A percentile compares a stretch with the other conserved stretches of the same genome.
Evolutionary conservation across 2,888 invertebrate genomes (phyloP).

Genomic region (Carcina quercana): DNA sequence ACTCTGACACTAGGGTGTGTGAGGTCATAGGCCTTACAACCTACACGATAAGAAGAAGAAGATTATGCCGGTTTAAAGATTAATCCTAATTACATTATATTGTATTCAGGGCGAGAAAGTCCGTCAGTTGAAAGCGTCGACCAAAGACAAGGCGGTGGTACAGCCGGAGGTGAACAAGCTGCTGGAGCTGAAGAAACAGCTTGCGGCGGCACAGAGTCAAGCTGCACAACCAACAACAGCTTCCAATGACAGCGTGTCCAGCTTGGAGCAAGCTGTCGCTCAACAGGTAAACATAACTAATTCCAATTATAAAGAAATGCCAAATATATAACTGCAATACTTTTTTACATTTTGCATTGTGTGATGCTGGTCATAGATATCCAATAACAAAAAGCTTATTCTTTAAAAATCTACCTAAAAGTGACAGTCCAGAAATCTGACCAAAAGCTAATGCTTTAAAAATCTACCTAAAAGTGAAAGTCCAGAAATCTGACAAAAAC

Average conservation of each 20-base stretch:
- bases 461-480: too few species aligned
- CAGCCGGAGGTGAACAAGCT: constrained; percentile 85
- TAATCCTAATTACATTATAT: neutral
- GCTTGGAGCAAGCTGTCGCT: constrained; percentile 74
- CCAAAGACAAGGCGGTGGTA: constrained; percentile 83
- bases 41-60: neutral
- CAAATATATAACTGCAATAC: too few species aligned
- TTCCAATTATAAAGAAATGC: too few species aligned
- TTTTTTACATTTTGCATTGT: too few species aligned
- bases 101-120: constrained; percentile 80
- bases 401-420: too few species aligned
- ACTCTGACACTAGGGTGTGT: neutral
- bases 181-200: constrained; percentile 82
- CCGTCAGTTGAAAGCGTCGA: constrained; percentile 82
- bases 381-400: too few species aligned
- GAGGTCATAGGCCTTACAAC: neutral
- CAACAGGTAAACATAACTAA: constrained; percentile 67
- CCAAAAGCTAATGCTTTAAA: too few species aligned
- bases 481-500: too few species aligned
- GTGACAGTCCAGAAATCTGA: too few species aligned
- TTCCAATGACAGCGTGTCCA: constrained; percentile 23
- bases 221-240: neutral
- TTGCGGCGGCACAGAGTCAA: constrained; percentile 40
- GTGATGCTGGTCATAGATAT: too few species aligned
- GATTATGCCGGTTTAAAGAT: neutral